A percentile compares a stretch with the other conserved stretches of the same genome.
phyloP scores from a whole-genome alignment of 2,888 invertebrate genomes.

The Julus scandinavius region DNA sequence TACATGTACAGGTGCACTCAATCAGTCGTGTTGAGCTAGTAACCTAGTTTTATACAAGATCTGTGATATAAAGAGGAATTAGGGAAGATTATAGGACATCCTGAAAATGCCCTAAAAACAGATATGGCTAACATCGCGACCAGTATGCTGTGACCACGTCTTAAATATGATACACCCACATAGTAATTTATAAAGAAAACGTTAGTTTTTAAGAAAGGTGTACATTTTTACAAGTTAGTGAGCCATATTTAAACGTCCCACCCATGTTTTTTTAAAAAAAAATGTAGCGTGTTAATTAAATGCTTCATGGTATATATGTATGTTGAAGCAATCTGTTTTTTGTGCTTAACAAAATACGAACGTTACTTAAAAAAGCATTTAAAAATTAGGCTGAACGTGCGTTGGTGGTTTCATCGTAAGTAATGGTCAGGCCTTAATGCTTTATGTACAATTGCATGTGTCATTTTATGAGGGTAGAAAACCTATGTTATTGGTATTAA shows the following conservation, averaged over 20 bases:
- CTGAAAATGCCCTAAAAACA: constrained; percentile 10
- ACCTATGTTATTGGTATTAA: too few relatives aligned
- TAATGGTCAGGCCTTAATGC: too few relatives aligned
- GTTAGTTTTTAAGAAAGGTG: neutral
- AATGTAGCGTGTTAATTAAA: neutral
- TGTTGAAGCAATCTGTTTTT: neutral
- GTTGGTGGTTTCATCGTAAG: too few relatives aligned
- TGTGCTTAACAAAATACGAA: neutral
- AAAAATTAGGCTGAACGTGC: neutral
- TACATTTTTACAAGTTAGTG: neutral
- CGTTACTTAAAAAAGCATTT: neutral
- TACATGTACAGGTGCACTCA: neutral
- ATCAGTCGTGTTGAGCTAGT: constrained; percentile 5
- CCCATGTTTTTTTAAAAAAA: neutral
- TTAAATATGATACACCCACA: too few relatives aligned
- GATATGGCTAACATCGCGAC: neutral
- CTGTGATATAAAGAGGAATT: neutral
- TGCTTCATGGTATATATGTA: neutral
- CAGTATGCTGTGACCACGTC: neutral
- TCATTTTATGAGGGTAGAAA: too few relatives aligned
- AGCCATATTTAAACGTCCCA: neutral
- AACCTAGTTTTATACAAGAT: constrained; percentile 15
- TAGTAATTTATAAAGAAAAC: neutral
- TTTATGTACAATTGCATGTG: too few relatives aligned
- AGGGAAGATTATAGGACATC: neutral